Evolutionary conservation across 1,140 invertebrate genomes (phyloP), one percentile per base, ranked within the genome.

Genomic region (Caenorhabditis brenneri): DNA sequence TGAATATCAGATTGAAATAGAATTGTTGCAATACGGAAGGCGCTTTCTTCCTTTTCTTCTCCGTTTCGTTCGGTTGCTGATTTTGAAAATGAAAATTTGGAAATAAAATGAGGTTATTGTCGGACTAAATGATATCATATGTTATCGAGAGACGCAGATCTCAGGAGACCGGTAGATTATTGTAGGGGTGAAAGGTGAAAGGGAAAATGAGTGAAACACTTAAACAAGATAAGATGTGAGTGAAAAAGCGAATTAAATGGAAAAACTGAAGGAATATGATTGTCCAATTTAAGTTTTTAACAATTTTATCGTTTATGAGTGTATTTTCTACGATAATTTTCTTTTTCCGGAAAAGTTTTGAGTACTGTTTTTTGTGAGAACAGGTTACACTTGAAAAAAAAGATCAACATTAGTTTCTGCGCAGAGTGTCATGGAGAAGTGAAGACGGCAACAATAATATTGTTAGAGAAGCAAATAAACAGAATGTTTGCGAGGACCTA

Each of bases 91-190:
- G 65, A 74, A 74, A 74, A 42, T 74, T 74, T 46, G 36, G 65
- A 74, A 74, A 74, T 19, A 74, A 42, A 74, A 74, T 74, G 65
- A 74, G 65, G 65, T 74, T 74, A 74, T 74, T 74, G 65, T 74
- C 65, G 36, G 33, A 22, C 12, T 22, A 10, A 31, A 7, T 36
- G 29, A 33, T 29, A 36, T 33, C 12, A 22, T 29, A 9, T 24
- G n/a, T n/a, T 16, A 4, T 9, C 6, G 53, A 55, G 53, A 55
- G 53, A 55, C 53, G 53, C 22, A 27, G 31, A 19, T n/a, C n/a
- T n/a, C n/a, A n/a, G n/a, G n/a, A 27, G 19, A 6, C 6, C 2
- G 31, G 29, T 36, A 36, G 58, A 65, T 65, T 65, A 65, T 65
- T 36, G 3, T 36, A 65, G 15, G 31, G 6, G 58, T 33, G 22